Evolutionary conservation across 2,113 vertebrate species (phyloP).

Genomic region (Scatophagus argus): DNA sequence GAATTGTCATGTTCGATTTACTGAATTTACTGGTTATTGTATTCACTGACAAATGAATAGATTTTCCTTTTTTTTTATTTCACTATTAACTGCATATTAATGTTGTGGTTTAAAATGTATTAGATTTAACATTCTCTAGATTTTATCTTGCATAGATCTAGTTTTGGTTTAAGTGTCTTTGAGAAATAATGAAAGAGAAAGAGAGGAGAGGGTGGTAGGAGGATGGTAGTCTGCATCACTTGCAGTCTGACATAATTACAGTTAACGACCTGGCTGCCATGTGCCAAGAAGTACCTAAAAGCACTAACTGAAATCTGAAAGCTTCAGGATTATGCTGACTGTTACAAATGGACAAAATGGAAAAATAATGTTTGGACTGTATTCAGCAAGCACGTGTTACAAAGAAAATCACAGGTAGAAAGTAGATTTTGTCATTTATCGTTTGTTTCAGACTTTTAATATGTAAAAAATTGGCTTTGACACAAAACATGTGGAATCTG

Average conservation of each 20-base stretch:
- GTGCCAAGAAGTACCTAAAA: slow-evolving; percentile 6
- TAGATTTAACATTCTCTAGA: not conserved
- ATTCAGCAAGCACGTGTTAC: not conserved
- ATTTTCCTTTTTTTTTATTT: too few species aligned
- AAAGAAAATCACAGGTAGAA: not conserved
- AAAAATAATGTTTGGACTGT: not conserved
- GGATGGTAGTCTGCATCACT: not conserved
- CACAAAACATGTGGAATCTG: not conserved
- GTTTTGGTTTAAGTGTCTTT: not conserved
- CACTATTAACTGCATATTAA: too few species aligned
- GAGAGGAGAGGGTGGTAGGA: not conserved
- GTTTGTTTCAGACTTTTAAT: not conserved
- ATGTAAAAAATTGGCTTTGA: not conserved
- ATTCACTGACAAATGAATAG: not conserved
- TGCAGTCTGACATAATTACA: not conserved
- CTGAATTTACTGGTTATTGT: not conserved
- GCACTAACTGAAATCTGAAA: not conserved
- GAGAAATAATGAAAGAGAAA: not conserved
- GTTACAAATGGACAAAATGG: not conserved
- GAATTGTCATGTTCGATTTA: not conserved
- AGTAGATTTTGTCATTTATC: not conserved
- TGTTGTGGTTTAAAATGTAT: not conserved
- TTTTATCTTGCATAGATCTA: not conserved
- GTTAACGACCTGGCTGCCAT: not conserved
- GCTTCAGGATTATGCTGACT: not conserved